Evolutionary conservation across 2,888 invertebrate species (phyloP).

Genomic region (Alitta virens): DNA sequence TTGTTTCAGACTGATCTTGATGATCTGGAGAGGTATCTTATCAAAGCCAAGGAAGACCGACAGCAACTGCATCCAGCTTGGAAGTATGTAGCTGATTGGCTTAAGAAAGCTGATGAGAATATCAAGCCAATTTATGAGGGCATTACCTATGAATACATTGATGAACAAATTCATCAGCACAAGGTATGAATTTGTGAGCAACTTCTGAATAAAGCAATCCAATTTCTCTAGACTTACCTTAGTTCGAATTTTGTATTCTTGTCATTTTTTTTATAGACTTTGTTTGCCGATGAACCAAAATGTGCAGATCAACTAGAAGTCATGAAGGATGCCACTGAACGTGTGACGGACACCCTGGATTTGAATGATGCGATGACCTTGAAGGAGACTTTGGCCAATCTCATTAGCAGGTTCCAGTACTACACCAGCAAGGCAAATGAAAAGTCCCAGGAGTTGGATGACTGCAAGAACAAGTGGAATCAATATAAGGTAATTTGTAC

Average conservation of each 20-base stretch:
- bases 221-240: no score
- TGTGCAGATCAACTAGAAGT: conserved; percentile 52
- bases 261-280: conserved; percentile 46
- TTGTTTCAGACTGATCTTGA: conserved; percentile 36
- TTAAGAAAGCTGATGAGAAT: conserved; percentile 43
- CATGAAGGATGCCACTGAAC: conserved; percentile 45
- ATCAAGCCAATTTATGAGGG: conserved; percentile 72
- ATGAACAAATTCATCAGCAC: conserved; percentile 80
- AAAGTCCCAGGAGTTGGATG: conserved; percentile 73
- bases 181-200: conserved; percentile 62
- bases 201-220: no score
- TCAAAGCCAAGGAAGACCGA: conserved; percentile 39
- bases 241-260: no score
- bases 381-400: conserved; percentile 56
- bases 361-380: conserved; percentile 49
- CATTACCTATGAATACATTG: conserved; percentile 82
- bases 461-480: conserved; percentile 81
- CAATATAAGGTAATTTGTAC: conserved; percentile 67
- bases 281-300: conserved; percentile 49
- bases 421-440: conserved; percentile 81
- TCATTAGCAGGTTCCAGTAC: conserved; percentile 71
- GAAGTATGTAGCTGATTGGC: conserved; percentile 46
- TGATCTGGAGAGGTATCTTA: conserved; percentile 36
- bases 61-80: conserved; percentile 40
- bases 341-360: conserved; percentile 46